Conservation (phyloP, 1,140 invertebrate genomes). For the Meloidogyne hapla region DNA sequence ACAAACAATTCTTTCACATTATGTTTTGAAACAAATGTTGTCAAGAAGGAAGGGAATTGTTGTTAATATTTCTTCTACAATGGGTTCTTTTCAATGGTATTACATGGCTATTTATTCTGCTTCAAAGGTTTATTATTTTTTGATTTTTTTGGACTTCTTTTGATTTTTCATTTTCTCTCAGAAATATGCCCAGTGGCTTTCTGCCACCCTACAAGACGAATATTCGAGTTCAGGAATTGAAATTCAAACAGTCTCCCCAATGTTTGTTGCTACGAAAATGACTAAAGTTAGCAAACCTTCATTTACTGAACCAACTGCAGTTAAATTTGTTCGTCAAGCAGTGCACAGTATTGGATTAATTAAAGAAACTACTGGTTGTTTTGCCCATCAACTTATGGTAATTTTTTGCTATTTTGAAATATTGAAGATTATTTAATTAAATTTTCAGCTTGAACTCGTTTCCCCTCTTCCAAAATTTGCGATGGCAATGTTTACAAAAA, state of each 20-base stretch:
- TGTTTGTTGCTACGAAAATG: conserved; percentile 52
- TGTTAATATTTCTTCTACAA: conserved; percentile 42
- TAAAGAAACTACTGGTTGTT: conserved; percentile 20
- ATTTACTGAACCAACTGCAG: conserved; percentile 49
- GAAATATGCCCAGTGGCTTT: conserved; percentile 46
- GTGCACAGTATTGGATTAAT: conserved; percentile 22
- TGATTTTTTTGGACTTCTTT: not conserved
- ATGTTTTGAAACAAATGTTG: conserved; percentile 40
- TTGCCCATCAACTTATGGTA: conserved; percentile 22
- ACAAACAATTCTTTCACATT: conserved; percentile 37
- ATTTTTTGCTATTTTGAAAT: not conserved
- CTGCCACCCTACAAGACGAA: conserved; percentile 32
- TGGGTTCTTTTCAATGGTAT: conserved; percentile 32
- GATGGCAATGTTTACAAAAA: not conserved
- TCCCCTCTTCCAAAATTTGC: not conserved
- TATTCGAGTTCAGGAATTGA: conserved; percentile 30
- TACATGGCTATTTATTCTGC: conserved; percentile 45
- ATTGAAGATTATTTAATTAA: not conserved
- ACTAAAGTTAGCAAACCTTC: conserved; percentile 42
- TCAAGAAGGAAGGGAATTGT: conserved; percentile 36
- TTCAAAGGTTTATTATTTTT: conserved; percentile 39
- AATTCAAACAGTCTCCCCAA: conserved; percentile 47
- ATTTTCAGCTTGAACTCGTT: not conserved
- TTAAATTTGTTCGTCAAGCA: conserved; percentile 11
- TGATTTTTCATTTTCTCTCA: conserved; percentile 17